Base-by-base conservation (phyloP, 2,113 vertebrate species). In the Mirounga angustirostris region DNA sequence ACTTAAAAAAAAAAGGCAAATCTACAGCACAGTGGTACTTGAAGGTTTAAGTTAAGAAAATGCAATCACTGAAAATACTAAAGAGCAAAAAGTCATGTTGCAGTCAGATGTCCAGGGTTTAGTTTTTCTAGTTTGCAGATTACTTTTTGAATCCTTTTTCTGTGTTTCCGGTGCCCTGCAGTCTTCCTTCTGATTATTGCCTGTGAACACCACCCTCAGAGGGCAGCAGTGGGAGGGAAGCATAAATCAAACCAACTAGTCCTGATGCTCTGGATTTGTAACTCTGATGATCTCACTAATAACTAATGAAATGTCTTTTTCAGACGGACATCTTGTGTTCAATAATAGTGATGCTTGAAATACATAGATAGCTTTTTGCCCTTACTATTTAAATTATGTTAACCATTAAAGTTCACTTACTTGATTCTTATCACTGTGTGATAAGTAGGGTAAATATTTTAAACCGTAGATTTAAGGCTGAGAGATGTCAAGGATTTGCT, bases 371-470 rank as follows among this genome's bases (percentile, higher is more conserved):
- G 21, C 54, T 63, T 40, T 97, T 84, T 95, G 30, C 43, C 36
- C 26, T 43, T 69, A 26, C 28, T 89, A 78, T 30, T 84, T 58
- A 74, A 21, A 24, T 91, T 74, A 26, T 30, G 28, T 73, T 58
- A 73, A 33, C 71, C 40, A 82, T 33, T 54, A n/a, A n/a, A 13
- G 13, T 83, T 91, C 91, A 65, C 46, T 82, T 91, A 87, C 59
- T 92, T 89, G n/a, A 80, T 73, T 33, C 16, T 59, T 82, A 46
- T 30, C 26, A 18, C 4, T 85, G 2, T 43, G 8, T 95, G 43
- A 28, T 69, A 59, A 24, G 0, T 84, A 86, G 43, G 36, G 21
- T 71, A 93, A 63, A 50, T 92, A 88, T n/a, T 92, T 95, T 96
- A 93, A 92, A 58, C 61, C 21, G n/a, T 65, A 22, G 14, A 80